Conservation (phyloP, 1,140 invertebrate species). For the Hypsibius dujardini region DNA sequence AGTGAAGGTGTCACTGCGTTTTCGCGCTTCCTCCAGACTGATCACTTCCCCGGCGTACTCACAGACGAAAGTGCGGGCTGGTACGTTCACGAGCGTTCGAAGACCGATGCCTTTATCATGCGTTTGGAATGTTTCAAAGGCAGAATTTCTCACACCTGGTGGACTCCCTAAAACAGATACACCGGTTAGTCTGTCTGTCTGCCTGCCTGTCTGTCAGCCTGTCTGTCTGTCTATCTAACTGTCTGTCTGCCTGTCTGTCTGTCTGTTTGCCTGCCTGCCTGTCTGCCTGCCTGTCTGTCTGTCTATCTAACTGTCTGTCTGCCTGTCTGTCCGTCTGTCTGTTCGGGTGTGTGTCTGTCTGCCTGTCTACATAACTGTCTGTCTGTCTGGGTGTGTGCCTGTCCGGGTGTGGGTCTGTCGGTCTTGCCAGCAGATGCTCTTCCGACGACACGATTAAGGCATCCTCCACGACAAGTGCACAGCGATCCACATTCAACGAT, state of each 20-base stretch:
- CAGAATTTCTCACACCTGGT: slow-evolving; percentile 36
- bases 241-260: no score
- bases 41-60: slow-evolving; percentile 82
- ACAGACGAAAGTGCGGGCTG: slow-evolving; percentile 56
- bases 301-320: no score
- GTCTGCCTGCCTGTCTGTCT: no score
- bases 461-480: slow-evolving; percentile 43
- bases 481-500: slow-evolving; percentile 50
- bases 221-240: no score
- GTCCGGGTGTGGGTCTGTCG: no score
- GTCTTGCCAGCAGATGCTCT: slow-evolving; percentile 39
- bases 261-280: no score
- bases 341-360: no score
- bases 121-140: slow-evolving; percentile 33
- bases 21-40: slow-evolving; percentile 44
- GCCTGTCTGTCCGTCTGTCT: no score
- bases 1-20: slow-evolving; percentile 35
- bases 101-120: slow-evolving; percentile 52
- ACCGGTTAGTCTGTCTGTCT: no score
- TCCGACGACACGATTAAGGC: slow-evolving; percentile 50
- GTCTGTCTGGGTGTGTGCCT: no score
- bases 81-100: slow-evolving; percentile 41
- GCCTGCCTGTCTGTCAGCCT: no score
- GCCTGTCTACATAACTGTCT: no score
- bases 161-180: neutral